phyloP scores from a whole-genome alignment of 2,888 invertebrate genomes.

The Agrochola lota region DNA sequence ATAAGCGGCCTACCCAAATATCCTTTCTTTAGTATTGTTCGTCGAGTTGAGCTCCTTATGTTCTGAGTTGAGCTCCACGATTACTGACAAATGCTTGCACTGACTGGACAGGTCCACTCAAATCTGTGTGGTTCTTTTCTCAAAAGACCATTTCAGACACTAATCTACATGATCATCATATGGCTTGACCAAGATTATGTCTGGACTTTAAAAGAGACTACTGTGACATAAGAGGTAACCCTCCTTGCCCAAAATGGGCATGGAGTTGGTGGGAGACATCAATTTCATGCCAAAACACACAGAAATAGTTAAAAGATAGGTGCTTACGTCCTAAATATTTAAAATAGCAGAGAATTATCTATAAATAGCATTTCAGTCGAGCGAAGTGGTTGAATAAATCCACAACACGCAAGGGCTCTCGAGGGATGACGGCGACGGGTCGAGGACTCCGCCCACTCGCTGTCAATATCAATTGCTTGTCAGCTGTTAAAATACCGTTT shows the following conservation, averaged over 20 bases:
- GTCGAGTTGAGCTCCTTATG: too few species aligned
- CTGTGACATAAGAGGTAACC: not conserved
- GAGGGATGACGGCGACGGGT: slow-evolving; percentile 25
- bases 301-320: not conserved
- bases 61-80: too few species aligned
- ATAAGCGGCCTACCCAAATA: too few species aligned
- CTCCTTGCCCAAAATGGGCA: too few species aligned
- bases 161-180: too few species aligned
- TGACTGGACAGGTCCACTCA: too few species aligned
- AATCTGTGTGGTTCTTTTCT: too few species aligned
- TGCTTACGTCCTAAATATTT: not conserved
- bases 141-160: too few species aligned
- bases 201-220: too few species aligned
- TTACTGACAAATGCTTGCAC: too few species aligned
- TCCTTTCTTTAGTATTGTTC: too few species aligned
- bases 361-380: slow-evolving; percentile 26
- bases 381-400: slow-evolving; percentile 37
- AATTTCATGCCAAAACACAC: not conserved
- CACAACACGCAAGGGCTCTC: slow-evolving; percentile 39
- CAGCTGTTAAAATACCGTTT: slow-evolving; percentile 10
- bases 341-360: slow-evolving; percentile 5
- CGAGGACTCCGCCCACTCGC: slow-evolving; percentile 20
- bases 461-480: slow-evolving; percentile 32
- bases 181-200: too few species aligned
- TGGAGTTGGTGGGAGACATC: not conserved